Conservation (phyloP, 2,113 vertebrate species). For the Pipa parva region DNA sequence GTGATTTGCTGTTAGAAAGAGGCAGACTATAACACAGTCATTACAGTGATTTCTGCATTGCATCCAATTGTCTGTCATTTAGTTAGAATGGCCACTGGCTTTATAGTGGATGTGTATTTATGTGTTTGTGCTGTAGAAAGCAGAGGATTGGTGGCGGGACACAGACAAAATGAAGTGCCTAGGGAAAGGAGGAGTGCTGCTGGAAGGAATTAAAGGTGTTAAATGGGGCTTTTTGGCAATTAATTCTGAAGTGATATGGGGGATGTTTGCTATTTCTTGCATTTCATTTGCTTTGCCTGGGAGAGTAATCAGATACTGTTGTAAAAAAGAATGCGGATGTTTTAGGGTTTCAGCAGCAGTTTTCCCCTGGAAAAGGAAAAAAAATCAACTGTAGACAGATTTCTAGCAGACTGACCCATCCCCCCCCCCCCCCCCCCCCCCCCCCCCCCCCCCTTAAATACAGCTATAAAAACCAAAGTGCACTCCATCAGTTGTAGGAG, state of each 20-base stretch:
- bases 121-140: not conserved
- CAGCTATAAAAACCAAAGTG: slow-evolving; percentile 59
- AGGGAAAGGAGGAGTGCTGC: not conserved
- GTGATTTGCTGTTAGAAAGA: slow-evolving; percentile 13
- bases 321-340: slow-evolving; percentile 56
- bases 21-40: not conserved
- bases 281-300: slow-evolving; percentile 34
- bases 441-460: slow-evolving; percentile 53
- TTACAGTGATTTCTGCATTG: not conserved
- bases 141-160: slow-evolving; percentile 6
- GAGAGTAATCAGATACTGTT: slow-evolving; percentile 52
- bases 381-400: slow-evolving; percentile 62
- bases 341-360: slow-evolving; percentile 55
- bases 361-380: slow-evolving; percentile 55
- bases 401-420: slow-evolving; percentile 57
- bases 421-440: slow-evolving; percentile 51
- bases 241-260: slow-evolving; percentile 21
- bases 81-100: not conserved
- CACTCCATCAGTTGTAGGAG: slow-evolving; percentile 50
- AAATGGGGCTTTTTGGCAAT: slow-evolving; percentile 26
- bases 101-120: not conserved
- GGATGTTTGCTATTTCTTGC: slow-evolving; percentile 30
- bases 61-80: not conserved
- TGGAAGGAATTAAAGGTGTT: slow-evolving; percentile 29
- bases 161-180: not conserved